Conservation (phyloP, 37 sponge, comb jelly and placozoan species). For the Hormiphora californensis region DNA sequence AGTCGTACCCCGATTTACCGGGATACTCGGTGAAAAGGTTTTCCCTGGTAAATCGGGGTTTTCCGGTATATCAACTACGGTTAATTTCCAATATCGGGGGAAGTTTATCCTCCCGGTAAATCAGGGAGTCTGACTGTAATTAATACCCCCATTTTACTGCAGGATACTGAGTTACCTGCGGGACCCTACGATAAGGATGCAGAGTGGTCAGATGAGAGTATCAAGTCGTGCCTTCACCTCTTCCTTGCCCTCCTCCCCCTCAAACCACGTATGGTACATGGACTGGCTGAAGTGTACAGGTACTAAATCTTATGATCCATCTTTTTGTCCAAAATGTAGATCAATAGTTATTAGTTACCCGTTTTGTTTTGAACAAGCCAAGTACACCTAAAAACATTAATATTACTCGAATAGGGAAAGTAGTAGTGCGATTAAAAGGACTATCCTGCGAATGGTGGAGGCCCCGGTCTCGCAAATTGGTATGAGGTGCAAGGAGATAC, state of each 20-base stretch:
- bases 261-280: slow-evolving; percentile 80
- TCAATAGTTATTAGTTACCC: not conserved
- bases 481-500: slow-evolving; percentile 77
- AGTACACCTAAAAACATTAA: not conserved
- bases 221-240: slow-evolving; percentile 66
- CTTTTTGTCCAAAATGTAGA: not conserved
- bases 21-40: no score
- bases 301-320: not conserved
- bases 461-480: slow-evolving; percentile 57
- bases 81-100: no score
- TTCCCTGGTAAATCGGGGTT: no score
- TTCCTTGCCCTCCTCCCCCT: slow-evolving; percentile 85
- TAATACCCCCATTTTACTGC: no score
- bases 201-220: slow-evolving; percentile 48
- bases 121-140: no score
- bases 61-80: no score
- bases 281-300: slow-evolving; percentile 56
- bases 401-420: not conserved
- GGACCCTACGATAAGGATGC: slow-evolving; percentile 44
- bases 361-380: not conserved
- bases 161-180: no score
- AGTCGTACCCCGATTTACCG: no score
- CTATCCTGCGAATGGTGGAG: slow-evolving; percentile 79
- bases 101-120: no score
- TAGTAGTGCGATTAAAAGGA: slow-evolving; percentile 67